Conservation (phyloP, 30 jellyfish, hydroid and myxozoan genomes). For the Hydractinia echinata region DNA sequence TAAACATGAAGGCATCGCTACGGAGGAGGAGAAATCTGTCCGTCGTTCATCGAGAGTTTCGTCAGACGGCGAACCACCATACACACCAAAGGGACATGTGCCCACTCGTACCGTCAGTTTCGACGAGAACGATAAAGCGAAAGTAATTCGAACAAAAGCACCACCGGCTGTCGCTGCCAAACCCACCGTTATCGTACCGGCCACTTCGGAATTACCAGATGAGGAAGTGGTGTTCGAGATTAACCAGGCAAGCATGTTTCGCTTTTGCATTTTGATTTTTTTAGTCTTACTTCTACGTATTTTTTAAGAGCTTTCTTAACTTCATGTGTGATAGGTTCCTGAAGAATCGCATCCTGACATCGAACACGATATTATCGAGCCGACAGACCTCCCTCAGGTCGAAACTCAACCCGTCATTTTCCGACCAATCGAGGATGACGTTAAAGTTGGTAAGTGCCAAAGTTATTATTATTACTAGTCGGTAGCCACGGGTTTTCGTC, state of each 20-base stretch:
- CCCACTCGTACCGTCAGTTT: conserved; percentile 38
- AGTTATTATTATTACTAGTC: too few species aligned
- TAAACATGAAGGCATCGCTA: conserved; percentile 29
- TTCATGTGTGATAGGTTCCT: neutral
- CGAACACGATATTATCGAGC: conserved; percentile 5
- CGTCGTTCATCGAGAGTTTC: conserved; percentile 21
- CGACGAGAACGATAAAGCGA: conserved; percentile 17
- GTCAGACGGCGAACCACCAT: neutral
- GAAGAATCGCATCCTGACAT: conserved; percentile 30
- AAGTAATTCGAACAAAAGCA: conserved; percentile 1
- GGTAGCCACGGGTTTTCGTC: too few species aligned
- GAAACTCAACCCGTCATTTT: conserved; percentile 30
- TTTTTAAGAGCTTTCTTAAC: neutral
- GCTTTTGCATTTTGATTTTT: neutral
- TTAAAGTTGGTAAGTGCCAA: too few species aligned
- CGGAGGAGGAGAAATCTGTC: conserved; percentile 11
- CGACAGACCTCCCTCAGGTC: conserved; percentile 30
- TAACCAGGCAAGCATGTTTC: conserved; percentile 14
- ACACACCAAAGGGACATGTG: conserved; percentile 41
- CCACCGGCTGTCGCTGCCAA: conserved; percentile 38
- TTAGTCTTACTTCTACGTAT: neutral
- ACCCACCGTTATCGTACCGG: conserved; percentile 32
- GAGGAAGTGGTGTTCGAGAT: conserved; percentile 17
- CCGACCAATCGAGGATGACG: neutral
- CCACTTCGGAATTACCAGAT: conserved; percentile 37